A percentile compares a stretch with the other conserved stretches of the same genome.
phyloP scores from a whole-genome alignment of 2,113 vertebrate species.

The Poeciliopsis occidentalis region DNA sequence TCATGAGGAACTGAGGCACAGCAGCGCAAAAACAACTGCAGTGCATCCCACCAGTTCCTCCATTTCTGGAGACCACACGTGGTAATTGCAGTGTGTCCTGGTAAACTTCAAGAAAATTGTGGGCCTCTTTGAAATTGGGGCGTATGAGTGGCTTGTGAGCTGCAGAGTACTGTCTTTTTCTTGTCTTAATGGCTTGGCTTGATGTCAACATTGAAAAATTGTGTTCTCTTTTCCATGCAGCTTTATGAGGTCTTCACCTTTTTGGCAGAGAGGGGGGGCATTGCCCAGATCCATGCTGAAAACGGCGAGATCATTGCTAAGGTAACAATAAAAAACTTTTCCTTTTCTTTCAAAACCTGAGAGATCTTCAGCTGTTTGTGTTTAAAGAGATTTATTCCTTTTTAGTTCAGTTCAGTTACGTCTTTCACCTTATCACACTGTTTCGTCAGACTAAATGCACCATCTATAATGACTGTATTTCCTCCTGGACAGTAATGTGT shows the following conservation, averaged over 20 bases:
- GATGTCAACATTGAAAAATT: constrained; percentile 24
- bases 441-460: constrained; percentile 66
- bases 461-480: constrained; percentile 42
- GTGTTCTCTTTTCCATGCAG: constrained; percentile 72
- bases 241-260: constrained; percentile 95
- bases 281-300: constrained; percentile 96
- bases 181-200: constrained; percentile 37
- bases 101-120: constrained; percentile 49
- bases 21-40: constrained; percentile 43
- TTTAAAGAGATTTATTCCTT: constrained; percentile 19
- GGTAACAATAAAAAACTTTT: constrained; percentile 73
- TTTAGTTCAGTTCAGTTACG: constrained; percentile 1
- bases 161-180: constrained; percentile 32
- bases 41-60: constrained; percentile 45
- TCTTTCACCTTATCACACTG: constrained; percentile 32
- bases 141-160: constrained; percentile 13
- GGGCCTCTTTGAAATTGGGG: constrained; percentile 44
- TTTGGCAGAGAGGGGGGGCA: constrained; percentile 89
- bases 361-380: constrained; percentile 24
- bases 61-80: constrained; percentile 61
- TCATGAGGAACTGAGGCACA: constrained; percentile 50
- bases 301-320: constrained; percentile 97
- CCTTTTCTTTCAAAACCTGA: constrained; percentile 13
- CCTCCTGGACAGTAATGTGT: constrained; percentile 28
- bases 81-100: constrained; percentile 57